These are phyloP conservation scores for Volucella bombylans DNA, from an alignment of 2,888 invertebrate genomes.

Conservation along the genomic window DNA sequence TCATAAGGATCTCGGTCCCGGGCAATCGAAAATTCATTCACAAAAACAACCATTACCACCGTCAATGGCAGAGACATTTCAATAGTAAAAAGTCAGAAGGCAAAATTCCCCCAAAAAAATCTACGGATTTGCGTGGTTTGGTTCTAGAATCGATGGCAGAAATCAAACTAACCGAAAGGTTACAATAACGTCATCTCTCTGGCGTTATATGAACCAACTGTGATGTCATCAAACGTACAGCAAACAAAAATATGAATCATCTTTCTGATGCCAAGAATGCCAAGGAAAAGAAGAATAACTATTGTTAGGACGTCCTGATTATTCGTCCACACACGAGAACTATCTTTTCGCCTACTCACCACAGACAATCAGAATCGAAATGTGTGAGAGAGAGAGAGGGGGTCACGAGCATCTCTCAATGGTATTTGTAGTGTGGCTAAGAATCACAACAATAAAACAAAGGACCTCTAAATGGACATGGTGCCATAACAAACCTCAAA, in stretches of 20 bases:
- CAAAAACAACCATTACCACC: conserved; percentile 67
- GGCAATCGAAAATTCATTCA: conserved; percentile 63
- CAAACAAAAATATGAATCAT: conserved; percentile 62
- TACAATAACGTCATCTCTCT: conserved; percentile 67
- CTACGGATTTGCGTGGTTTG: not conserved
- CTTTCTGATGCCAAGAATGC: conserved; percentile 27
- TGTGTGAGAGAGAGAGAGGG: conserved; percentile 13
- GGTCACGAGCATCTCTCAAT: not conserved
- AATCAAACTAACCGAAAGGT: conserved; percentile 41
- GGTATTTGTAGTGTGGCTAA: too few relatives aligned
- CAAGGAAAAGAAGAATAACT: conserved; percentile 15
- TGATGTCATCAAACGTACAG: conserved; percentile 61
- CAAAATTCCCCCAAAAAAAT: not conserved
- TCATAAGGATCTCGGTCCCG: conserved; percentile 55
- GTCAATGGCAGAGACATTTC: conserved; percentile 62
- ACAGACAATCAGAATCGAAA: not conserved
- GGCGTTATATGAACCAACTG: conserved; percentile 21
- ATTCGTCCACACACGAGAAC: conserved; percentile 55
- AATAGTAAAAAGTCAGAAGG: not conserved
- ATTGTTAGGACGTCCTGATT: conserved; percentile 61
- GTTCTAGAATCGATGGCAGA: not conserved
- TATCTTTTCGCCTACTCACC: conserved; percentile 64
- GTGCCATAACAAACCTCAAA: conserved; percentile 61
- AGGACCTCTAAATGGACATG: conserved; percentile 47
- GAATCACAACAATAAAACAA: conserved; percentile 33